Evolutionary conservation across 64 coral and sea anemone species (phyloP).

Genomic region (Stichodactyla helianthus): DNA sequence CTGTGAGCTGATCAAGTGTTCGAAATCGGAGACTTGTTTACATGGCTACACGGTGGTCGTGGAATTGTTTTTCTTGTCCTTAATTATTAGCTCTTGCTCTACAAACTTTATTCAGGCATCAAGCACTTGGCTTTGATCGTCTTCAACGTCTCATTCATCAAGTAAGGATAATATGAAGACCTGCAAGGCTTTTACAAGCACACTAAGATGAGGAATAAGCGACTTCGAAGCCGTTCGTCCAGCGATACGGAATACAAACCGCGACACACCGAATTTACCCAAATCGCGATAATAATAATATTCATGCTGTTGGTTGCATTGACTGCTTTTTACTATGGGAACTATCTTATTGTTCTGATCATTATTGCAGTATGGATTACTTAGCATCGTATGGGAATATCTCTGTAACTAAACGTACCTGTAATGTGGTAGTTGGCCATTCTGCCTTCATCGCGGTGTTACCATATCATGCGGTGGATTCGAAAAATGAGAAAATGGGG

Average conservation of each 20-base stretch:
- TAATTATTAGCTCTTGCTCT: neutral
- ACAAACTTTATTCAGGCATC: neutral
- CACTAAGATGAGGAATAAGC: neutral
- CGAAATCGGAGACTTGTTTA: neutral
- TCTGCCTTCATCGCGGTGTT: neutral
- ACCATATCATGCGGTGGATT: neutral
- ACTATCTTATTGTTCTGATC: slow-evolving; percentile 82
- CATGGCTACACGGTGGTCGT: neutral
- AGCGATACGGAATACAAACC: neutral
- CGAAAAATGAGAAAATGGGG: neutral
- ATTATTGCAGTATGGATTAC: slow-evolving; percentile 85
- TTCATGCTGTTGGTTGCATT: slow-evolving; percentile 65
- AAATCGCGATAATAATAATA: slow-evolving; percentile 58
- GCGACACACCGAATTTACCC: neutral
- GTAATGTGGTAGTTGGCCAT: neutral
- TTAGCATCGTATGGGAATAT: slow-evolving; percentile 7
- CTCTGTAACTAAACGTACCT: neutral
- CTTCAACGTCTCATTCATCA: neutral
- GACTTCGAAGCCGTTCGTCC: neutral
- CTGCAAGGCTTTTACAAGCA: neutral
- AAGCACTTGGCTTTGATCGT: neutral
- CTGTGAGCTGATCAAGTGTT: neutral
- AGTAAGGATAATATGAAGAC: neutral
- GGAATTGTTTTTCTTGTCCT: neutral
- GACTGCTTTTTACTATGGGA: slow-evolving; percentile 61